Evolutionary conservation across 2,797 vertebrate genomes (phyloP).

Genomic region (Picus viridis): DNA sequence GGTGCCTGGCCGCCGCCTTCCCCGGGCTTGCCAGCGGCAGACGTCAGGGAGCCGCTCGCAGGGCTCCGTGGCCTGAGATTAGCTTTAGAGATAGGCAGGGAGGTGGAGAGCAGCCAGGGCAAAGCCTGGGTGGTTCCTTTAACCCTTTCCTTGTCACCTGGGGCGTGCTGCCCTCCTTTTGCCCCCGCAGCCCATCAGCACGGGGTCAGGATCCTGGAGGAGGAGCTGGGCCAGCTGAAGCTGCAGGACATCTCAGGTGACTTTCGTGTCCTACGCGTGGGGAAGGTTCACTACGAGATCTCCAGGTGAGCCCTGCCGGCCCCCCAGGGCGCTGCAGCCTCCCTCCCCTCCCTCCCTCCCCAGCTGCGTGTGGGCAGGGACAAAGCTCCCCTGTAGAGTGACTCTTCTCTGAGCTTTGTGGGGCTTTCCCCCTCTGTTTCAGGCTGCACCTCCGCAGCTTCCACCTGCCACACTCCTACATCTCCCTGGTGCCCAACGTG

Average conservation of each 20-base stretch:
- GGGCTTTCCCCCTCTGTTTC: neutral
- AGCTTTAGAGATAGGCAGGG: neutral
- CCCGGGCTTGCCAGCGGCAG: neutral
- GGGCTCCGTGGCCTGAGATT: neutral
- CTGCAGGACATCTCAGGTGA: conserved; percentile 22
- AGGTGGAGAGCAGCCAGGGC: neutral
- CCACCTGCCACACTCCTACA: neutral
- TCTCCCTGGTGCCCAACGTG: neutral
- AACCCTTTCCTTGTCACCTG: accelerated
- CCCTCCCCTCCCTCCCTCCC: neutral
- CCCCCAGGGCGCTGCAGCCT: too few species aligned
- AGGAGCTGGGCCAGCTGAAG: conserved; percentile 15
- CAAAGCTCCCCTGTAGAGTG: accelerated
- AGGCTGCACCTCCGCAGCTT: conserved; percentile 12
- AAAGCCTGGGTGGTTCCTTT: neutral
- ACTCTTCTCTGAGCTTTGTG: neutral
- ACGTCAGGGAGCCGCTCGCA: neutral
- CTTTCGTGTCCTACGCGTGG: neutral
- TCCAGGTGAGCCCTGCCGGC: conserved; percentile 24
- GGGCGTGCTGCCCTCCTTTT: neutral
- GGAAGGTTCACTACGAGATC: neutral
- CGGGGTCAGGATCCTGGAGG: accelerated
- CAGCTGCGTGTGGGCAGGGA: accelerated
- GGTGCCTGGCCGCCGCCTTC: neutral
- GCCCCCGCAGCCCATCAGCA: conserved; percentile 10